A percentile compares a stretch with the other conserved stretches of the same genome.
Conservation (phyloP, 2,113 vertebrate species). For the Scalopus aquaticus region DNA sequence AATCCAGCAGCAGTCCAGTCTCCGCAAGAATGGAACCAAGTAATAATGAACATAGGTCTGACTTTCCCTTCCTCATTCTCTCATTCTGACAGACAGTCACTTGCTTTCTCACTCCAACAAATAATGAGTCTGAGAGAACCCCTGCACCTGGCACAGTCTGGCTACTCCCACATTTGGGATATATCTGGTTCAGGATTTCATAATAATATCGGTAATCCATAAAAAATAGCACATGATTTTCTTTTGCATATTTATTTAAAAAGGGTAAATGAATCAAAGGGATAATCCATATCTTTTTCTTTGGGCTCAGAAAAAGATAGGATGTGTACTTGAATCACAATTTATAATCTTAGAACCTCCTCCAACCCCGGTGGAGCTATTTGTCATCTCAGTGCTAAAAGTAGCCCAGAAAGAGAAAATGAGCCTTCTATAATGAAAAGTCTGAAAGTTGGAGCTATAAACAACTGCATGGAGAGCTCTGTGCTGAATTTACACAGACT, state of each 20-base stretch:
- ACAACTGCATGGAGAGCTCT: background rate
- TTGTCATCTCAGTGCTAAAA: conserved; percentile 53
- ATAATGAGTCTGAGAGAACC: background rate
- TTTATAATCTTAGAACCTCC: conserved; percentile 45
- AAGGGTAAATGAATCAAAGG: conserved; percentile 11
- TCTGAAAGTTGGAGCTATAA: conserved; percentile 42
- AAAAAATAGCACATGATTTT: background rate
- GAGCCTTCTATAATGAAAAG: conserved; percentile 57
- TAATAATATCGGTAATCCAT: background rate
- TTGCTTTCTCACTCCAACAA: background rate
- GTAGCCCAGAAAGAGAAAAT: conserved; percentile 43
- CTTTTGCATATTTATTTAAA: conserved; percentile 50
- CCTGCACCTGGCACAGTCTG: background rate
- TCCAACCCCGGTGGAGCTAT: background rate
- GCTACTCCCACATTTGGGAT: background rate
- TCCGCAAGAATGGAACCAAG: background rate
- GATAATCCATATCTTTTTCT: background rate
- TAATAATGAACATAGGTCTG: background rate
- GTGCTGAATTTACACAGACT: conserved; percentile 40
- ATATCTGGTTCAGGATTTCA: conserved; percentile 29
- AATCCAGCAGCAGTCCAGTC: background rate
- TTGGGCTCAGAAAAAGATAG: conserved; percentile 7
- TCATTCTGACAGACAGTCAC: background rate
- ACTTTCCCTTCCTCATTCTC: background rate
- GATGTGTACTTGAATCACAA: conserved; percentile 40